Conservation (phyloP, 2,113 vertebrate species). For the Ptyas mucosa region DNA sequence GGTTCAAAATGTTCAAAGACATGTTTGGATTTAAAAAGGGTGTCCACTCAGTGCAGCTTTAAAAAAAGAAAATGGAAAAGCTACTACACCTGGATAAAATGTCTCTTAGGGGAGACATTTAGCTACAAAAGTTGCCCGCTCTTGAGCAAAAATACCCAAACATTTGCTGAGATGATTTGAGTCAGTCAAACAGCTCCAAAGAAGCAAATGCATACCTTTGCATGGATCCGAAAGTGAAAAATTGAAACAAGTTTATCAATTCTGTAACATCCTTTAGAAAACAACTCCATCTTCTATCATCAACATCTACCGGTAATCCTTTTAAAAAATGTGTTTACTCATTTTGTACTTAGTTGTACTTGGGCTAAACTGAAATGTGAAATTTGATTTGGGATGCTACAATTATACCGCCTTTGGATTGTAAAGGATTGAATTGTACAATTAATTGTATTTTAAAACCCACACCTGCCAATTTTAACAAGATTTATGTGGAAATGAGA, state of each 20-base stretch:
- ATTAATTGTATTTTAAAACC: constrained; percentile 27
- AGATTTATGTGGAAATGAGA: constrained; percentile 43
- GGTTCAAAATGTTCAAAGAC: constrained; percentile 78
- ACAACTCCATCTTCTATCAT: constrained; percentile 20
- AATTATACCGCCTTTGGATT: constrained; percentile 34
- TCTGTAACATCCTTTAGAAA: constrained; percentile 40
- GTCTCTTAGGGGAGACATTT: constrained; percentile 77
- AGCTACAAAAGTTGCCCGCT: constrained; percentile 75
- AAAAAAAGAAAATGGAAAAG: constrained; percentile 30
- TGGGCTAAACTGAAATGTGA: not conserved
- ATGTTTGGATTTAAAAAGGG: constrained; percentile 72
- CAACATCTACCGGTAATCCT: not conserved
- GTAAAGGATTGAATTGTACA: not conserved
- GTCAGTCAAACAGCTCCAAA: constrained; percentile 44
- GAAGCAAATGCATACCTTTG: constrained; percentile 61
- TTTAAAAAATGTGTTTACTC: not conserved
- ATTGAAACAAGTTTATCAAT: constrained; percentile 34
- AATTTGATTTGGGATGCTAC: constrained; percentile 43
- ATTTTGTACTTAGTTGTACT: not conserved
- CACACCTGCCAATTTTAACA: constrained; percentile 39
- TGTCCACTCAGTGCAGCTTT: constrained; percentile 77
- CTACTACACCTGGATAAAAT: constrained; percentile 40
- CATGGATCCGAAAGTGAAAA: constrained; percentile 49
- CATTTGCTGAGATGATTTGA: constrained; percentile 44
- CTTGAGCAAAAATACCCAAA: constrained; percentile 69